Base-by-base conservation (phyloP, 2,113 vertebrate species). In the Perca flavescens region DNA sequence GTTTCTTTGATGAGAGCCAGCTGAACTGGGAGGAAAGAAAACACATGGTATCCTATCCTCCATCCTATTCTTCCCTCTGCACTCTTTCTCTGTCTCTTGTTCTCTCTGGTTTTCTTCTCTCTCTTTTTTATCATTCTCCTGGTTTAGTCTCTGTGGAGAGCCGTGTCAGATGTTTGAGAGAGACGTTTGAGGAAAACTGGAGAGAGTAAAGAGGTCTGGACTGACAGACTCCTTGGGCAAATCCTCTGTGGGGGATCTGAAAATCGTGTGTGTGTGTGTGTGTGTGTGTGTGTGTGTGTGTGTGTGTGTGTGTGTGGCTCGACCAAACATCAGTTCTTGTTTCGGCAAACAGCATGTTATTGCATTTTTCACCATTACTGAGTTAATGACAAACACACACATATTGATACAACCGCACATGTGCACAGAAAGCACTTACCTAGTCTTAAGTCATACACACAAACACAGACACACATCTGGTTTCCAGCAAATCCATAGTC, bases 1-100 rank as follows among this genome's bases (percentile, higher is more conserved):
- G 63, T 71, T 71, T 84, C 75, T 87, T 79, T 88, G 88, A 92
- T 92, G 73, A 83, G n/a, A 87, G 62, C 80, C 93, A 92, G 89
- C 83, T 88, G 86, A 93, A 81, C 14, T 56, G 58, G 12, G 78
- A 84, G 82, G 77, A 88, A 85, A 82, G 79, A 57, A 86, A 88
- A 88, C 89, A 87, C 14, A 64, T 88, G 87, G 65, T 66, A 28
- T 28, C 2, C 28, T 28, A 28, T 71, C 54, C 50, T 74, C 47
- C 40, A 25, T 84, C 53, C 71, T 46, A 25, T 58, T 84, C 63
- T 70, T 76, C 28, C 62, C 31, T 73, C 47, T 62, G 13, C 25
- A 9, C 36, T 67, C 40, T 12, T 64, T 63, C 66, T 64, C 9
- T 49, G 17, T 53, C 56, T 40, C 57, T 36, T 22, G 47, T 53